Base-by-base conservation (phyloP, 2,113 vertebrate species). In the Cheilinus undulatus region DNA sequence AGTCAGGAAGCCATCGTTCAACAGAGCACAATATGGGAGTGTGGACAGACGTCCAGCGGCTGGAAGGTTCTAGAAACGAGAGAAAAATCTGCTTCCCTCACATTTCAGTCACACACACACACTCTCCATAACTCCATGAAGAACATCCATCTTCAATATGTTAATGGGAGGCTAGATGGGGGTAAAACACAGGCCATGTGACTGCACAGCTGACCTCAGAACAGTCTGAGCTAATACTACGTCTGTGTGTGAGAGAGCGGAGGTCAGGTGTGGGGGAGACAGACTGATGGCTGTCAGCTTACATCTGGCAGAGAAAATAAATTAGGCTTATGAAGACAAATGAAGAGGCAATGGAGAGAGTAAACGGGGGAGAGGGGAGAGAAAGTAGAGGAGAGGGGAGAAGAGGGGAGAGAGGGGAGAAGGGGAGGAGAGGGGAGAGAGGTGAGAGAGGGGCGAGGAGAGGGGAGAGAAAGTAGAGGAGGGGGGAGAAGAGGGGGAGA, bases 251-350 rank as follows among this genome's bases (percentile, higher is more conserved):
- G 73, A 34, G 72, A 49, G 51, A 68, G 68, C 76, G 65, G 69
- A 62, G 87, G 85, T 89, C 87, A 87, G 73, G 76, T 81, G 72
- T 66, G 71, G 19, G 52, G 14, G 90, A 90, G 92, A 84, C 91
- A 96, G 97, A 99, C 93, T 97, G 97, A 99, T 97, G 96, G 94
- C 97, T 98, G 97, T 98, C 97, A 98, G 95, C 95, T 94, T 93
- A 95, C 96, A 97, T 97, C 96, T 98, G 95, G 95, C 95, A 95
- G 93, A 93, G 93, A 94, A 96, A 97, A 98, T 97, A 97, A 98
- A 98, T 99, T 96, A 97, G 94, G 95, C 95, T 96, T 94, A 98
- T 97, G 96, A 93, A 97, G 97, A 98, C 95, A 97, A 97, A 98
- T 97, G 96, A 96, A 97, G 84, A 91, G 93, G 92, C 93, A 32